Conservation (phyloP, 2,888 invertebrate species). For the Lasioglossum marginatum region DNA sequence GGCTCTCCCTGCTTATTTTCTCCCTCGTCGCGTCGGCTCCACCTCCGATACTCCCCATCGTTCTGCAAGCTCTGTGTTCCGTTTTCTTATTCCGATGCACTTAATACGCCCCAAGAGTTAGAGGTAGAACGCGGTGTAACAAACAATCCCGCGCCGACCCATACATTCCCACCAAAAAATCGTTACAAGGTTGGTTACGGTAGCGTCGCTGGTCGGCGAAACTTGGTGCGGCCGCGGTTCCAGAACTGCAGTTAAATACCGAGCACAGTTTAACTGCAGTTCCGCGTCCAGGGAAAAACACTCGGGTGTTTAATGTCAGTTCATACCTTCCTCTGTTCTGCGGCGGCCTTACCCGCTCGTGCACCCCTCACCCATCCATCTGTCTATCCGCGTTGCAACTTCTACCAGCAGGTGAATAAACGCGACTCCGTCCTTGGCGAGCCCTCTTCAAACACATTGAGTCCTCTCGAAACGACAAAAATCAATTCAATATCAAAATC, state of each 20-base stretch:
- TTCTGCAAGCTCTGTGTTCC: not conserved
- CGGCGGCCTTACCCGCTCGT: conserved; percentile 17
- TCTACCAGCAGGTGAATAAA: conserved; percentile 47
- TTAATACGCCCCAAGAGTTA: not conserved
- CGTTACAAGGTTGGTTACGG: not conserved
- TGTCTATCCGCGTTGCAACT: conserved; percentile 40
- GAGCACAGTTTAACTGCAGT: conserved; percentile 39
- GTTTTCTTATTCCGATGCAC: conserved; percentile 7
- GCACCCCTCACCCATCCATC: conserved; percentile 17
- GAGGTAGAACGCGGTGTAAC: not conserved
- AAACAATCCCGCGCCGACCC: conserved; percentile 6
- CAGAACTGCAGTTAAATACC: conserved; percentile 47
- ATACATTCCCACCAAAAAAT: conserved; percentile 24
- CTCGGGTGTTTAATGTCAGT: conserved; percentile 36
- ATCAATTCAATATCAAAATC: not conserved
- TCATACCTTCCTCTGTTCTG: not conserved
- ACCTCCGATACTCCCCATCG: not conserved
- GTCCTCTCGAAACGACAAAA: not conserved
- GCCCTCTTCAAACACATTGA: conserved; percentile 40
- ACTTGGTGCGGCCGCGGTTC: conserved; percentile 22
- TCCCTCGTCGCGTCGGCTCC: not conserved
- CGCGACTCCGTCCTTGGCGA: conserved; percentile 31
- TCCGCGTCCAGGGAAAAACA: conserved; percentile 32
- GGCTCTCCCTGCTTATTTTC: not conserved
- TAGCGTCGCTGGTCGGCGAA: not conserved